phyloP scores from a whole-genome alignment of 2,113 vertebrate genomes.

The Paracanthobrama guichenoti region DNA sequence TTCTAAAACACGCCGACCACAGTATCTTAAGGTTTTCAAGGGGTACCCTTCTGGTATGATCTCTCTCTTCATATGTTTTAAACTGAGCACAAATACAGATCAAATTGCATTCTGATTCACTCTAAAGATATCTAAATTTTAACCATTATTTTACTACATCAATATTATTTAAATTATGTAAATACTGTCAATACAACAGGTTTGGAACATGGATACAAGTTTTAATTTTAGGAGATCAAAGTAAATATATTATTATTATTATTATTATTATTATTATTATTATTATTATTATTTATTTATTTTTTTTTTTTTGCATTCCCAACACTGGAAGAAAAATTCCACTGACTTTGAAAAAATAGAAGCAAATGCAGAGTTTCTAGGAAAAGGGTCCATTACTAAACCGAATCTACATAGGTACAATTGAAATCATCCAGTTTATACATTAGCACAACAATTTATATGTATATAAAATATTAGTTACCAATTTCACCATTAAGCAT shows the following conservation, averaged over 20 bases:
- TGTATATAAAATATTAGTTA: too few relatives aligned
- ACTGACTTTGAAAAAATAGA: too few relatives aligned
- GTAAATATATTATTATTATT: too few relatives aligned
- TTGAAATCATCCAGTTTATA: neutral
- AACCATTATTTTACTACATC: neutral
- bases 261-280: too few relatives aligned
- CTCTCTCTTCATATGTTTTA: neutral
- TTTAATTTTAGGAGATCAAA: too few relatives aligned
- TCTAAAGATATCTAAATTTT: neutral
- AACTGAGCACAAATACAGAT: neutral
- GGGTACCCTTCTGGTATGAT: too few relatives aligned
- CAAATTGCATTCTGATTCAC: neutral
- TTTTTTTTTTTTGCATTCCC: too few relatives aligned
- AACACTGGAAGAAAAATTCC: too few relatives aligned
- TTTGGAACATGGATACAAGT: neutral
- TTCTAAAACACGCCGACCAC: neutral
- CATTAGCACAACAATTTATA: neutral
- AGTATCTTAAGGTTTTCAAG: neutral
- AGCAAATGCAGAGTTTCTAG: too few relatives aligned
- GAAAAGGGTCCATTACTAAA: neutral
- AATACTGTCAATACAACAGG: neutral
- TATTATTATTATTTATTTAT: too few relatives aligned
- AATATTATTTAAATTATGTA: too few relatives aligned
- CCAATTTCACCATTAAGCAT: too few relatives aligned
- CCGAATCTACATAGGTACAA: neutral